Conservation (phyloP, 1,140 invertebrate genomes). For the Cherax destructor region DNA sequence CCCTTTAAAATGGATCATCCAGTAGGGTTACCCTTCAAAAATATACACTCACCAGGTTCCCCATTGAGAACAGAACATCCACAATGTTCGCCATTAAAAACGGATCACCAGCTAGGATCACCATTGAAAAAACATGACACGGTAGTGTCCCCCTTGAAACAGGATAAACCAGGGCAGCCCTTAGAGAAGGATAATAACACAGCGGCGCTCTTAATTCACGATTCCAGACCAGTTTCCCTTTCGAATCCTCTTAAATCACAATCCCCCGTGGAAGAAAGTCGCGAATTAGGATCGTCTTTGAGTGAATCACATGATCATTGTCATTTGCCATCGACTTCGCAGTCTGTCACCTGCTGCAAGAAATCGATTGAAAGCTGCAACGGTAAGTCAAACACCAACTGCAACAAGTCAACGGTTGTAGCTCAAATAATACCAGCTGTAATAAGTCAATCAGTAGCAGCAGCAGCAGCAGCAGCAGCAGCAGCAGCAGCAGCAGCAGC, state of each 20-base stretch:
- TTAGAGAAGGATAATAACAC: neutral
- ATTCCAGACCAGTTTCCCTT: neutral
- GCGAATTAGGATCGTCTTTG: too few relatives aligned
- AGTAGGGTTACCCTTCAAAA: neutral
- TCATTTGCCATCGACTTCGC: too few relatives aligned
- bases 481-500: neutral
- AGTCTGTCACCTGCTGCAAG: neutral
- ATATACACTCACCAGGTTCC: neutral
- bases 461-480: neutral
- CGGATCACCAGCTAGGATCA: neutral
- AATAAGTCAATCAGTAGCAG: too few relatives aligned
- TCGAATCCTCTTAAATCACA: too few relatives aligned
- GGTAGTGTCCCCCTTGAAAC: neutral
- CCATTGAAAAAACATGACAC: neutral
- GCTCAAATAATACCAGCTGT: neutral
- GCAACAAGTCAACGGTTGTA: neutral
- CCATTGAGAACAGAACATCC: neutral
- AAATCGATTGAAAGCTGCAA: neutral
- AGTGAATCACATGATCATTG: too few relatives aligned
- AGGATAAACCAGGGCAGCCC: neutral
- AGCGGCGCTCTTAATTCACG: neutral
- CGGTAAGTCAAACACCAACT: neutral
- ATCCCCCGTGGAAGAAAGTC: too few relatives aligned
- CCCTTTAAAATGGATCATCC: neutral
- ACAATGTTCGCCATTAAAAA: neutral